Evolutionary conservation across 2,113 vertebrate genomes (phyloP).

Genomic region (Eudyptes chrysolophus): DNA sequence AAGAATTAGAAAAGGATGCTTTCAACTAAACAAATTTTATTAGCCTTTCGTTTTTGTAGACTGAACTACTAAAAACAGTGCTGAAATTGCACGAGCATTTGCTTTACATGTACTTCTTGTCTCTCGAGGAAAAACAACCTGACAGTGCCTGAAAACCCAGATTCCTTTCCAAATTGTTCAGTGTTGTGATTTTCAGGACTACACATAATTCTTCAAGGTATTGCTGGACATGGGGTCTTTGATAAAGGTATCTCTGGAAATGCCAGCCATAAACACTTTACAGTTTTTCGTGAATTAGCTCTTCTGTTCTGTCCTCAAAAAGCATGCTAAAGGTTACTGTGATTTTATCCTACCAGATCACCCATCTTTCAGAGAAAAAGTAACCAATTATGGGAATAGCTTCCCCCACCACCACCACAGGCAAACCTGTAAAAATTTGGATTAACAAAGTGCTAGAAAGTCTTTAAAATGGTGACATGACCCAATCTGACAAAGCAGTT

Average conservation of each 20-base stretch:
- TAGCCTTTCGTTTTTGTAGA: background rate
- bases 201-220: background rate
- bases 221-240: background rate
- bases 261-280: background rate
- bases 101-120: background rate
- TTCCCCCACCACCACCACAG: background rate
- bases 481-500: background rate
- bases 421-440: background rate
- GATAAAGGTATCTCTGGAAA: background rate
- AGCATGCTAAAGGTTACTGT: background rate
- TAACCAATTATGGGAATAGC: background rate
- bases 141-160: background rate
- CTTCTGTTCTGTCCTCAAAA: background rate
- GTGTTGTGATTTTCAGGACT: background rate
- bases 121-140: background rate
- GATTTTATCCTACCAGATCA: background rate
- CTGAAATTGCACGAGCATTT: background rate
- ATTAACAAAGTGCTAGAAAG: background rate
- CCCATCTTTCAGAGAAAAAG: background rate
- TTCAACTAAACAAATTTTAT: background rate
- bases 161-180: background rate
- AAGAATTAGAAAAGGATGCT: background rate
- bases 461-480: background rate
- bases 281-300: background rate
- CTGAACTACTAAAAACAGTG: background rate